Evolutionary conservation across 1,140 invertebrate species (phyloP).

Genomic region (Diorhabda sublineata): DNA sequence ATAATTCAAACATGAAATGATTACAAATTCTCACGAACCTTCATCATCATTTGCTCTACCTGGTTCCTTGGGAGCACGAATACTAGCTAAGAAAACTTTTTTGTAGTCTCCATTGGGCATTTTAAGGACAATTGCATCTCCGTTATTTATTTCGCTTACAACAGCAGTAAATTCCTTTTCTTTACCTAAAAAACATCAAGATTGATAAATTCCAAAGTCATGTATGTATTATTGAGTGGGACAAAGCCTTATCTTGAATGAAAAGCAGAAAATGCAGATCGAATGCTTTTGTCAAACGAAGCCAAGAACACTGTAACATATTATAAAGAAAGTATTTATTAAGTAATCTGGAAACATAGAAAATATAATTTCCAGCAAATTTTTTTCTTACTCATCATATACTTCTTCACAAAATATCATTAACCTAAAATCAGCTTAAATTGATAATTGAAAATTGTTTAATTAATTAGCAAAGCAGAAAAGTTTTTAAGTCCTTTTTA

Average conservation of each 20-base stretch:
- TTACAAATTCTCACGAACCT: conserved; percentile 28
- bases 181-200: conserved; percentile 47
- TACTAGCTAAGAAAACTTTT: conserved; percentile 94
- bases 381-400: no score
- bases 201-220: neutral
- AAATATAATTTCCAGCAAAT: neutral
- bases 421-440: no score
- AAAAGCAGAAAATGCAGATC: conserved; percentile 1
- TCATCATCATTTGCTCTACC: conserved; percentile 51
- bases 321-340: neutral
- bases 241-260: neutral
- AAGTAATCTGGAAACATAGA: neutral
- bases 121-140: conserved; percentile 87
- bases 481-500: no score
- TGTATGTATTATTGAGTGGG: neutral
- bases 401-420: no score
- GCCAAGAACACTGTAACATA: neutral
- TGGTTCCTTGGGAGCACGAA: conserved; percentile 81
- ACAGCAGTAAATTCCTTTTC: conserved; percentile 82
- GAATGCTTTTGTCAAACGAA: neutral
- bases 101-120: conserved; percentile 71
- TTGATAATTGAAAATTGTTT: no score
- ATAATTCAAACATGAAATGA: no score
- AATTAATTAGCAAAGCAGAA: no score
- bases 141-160: conserved; percentile 91